Conservation (phyloP, 2,888 invertebrate species). For the Sialis lutaria region DNA sequence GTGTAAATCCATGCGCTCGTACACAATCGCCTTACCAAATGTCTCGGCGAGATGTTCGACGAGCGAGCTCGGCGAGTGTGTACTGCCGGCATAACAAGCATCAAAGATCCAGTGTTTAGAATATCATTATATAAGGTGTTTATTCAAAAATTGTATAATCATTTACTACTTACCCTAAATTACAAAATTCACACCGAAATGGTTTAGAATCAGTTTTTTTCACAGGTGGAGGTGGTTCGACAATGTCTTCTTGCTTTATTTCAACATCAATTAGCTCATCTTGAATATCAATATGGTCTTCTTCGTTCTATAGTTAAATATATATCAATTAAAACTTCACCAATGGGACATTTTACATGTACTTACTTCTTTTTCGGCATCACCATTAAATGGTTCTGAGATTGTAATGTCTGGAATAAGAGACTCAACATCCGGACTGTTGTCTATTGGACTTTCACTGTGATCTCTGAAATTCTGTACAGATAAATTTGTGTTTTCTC, state of each 20-base stretch:
- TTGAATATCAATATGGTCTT: neutral
- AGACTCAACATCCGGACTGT: neutral
- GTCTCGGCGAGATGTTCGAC: too few relatives aligned
- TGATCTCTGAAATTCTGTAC: neutral
- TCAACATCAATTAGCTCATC: neutral
- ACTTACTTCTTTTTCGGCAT: neutral
- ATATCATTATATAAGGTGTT: too few relatives aligned
- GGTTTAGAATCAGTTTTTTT: neutral
- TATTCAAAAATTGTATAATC: too few relatives aligned
- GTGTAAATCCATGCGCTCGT: too few relatives aligned
- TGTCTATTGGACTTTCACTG: neutral
- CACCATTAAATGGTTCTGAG: neutral
- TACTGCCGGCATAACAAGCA: too few relatives aligned
- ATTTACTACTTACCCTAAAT: neutral
- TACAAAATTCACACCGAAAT: conserved; percentile 1
- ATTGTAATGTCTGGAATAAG: neutral
- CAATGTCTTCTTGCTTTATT: neutral
- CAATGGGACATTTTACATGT: neutral
- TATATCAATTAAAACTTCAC: neutral
- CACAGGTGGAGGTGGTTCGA: neutral
- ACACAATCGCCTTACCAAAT: too few relatives aligned
- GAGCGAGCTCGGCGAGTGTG: too few relatives aligned
- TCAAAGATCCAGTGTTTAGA: too few relatives aligned
- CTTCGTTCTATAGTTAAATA: neutral
- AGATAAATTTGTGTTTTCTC: neutral